Evolutionary conservation across 2,797 vertebrate genomes (phyloP).

Genomic region (Cetoscarus ocellatus): DNA sequence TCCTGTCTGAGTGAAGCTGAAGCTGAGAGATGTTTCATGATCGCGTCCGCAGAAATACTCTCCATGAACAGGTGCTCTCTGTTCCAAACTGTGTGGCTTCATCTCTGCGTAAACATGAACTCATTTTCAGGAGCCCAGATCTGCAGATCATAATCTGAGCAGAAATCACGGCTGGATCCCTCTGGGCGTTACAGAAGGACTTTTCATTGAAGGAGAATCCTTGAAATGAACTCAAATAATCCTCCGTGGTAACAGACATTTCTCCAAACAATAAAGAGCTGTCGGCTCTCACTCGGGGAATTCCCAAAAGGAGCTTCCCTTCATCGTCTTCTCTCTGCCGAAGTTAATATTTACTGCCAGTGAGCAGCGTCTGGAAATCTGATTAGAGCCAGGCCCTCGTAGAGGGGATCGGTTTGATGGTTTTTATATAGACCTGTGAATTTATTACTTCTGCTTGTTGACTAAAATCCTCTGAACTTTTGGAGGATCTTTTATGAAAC

Average conservation of each 20-base stretch:
- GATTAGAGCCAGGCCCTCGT: conserved; percentile 15
- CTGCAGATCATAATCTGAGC: conserved; percentile 17
- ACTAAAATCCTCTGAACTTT: conserved; percentile 1
- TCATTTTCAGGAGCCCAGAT: background rate
- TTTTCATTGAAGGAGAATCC: conserved; percentile 28
- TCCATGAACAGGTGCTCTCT: too few species aligned
- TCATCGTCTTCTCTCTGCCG: background rate
- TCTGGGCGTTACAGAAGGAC: conserved; percentile 5
- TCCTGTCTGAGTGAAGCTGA: too few species aligned
- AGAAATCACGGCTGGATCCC: conserved; percentile 15
- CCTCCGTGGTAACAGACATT: conserved; percentile 16
- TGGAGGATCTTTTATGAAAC: background rate
- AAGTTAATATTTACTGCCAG: conserved; percentile 36
- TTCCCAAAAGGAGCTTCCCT: conserved; percentile 24
- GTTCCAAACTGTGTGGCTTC: too few species aligned
- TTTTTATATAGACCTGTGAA: conserved; percentile 7
- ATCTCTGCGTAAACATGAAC: background rate
- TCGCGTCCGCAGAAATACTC: too few species aligned
- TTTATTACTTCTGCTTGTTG: conserved; percentile 9
- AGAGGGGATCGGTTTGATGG: conserved; percentile 1
- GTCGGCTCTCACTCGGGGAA: conserved; percentile 2
- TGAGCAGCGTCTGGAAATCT: conserved; percentile 20
- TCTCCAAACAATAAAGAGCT: conserved; percentile 40
- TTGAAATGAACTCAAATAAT: conserved; percentile 22
- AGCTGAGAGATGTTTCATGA: too few species aligned